These are phyloP conservation scores for Chydorus sphaericus DNA, from an alignment of 2,888 invertebrate species.

Conservation along the genomic window DNA sequence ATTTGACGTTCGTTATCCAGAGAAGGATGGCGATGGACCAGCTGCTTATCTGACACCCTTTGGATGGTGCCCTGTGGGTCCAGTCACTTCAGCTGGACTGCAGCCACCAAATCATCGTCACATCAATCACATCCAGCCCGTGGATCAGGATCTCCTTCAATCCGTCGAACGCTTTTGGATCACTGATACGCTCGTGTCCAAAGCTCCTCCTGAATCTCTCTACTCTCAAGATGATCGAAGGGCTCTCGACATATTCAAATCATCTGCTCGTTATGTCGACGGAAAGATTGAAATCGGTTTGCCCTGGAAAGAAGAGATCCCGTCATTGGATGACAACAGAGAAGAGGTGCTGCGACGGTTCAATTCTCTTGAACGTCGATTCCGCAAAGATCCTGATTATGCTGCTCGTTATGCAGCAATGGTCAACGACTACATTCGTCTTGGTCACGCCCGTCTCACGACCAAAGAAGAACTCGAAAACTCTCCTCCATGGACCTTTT, in stretches of 20 bases:
- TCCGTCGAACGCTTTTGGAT: conserved; percentile 3
- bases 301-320: conserved; percentile 1
- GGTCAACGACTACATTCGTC: conserved; percentile 9
- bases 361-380: neutral
- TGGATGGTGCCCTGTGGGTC: conserved; percentile 3
- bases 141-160: neutral
- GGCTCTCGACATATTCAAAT: neutral
- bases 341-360: neutral
- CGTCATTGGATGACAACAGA: conserved; percentile 6
- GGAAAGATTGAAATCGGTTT: conserved; percentile 13
- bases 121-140: neutral
- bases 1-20: neutral
- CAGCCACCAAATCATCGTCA: neutral
- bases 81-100: too few species aligned
- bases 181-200: conserved; percentile 11
- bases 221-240: neutral
- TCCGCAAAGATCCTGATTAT: neutral
- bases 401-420: neutral
- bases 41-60: neutral
- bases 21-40: neutral
- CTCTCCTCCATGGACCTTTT: conserved; percentile 11
- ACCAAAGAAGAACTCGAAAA: neutral
- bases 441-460: conserved; percentile 7
- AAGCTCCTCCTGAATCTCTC: neutral
- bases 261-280: conserved; percentile 1